Conservation (phyloP, 2,888 invertebrate species). For the Oscheius sp. region DNA sequence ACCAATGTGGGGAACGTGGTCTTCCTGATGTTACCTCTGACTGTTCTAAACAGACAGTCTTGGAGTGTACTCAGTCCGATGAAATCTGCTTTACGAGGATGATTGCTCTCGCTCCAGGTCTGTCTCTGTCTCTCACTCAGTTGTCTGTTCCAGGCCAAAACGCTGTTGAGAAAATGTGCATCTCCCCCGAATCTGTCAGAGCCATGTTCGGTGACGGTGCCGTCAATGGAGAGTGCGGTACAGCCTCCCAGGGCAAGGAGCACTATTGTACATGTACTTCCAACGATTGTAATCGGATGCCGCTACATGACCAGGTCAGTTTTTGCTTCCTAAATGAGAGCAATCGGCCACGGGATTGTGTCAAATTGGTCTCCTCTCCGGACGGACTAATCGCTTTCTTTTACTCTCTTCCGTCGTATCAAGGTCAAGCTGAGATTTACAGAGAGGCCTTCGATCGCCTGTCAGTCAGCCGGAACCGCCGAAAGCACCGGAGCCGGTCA, state of each 20-base stretch:
- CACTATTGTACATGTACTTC: slow-evolving; percentile 63
- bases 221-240: slow-evolving; percentile 54
- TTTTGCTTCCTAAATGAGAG: neutral
- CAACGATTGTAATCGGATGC: slow-evolving; percentile 58
- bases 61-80: slow-evolving; percentile 51
- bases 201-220: slow-evolving; percentile 61
- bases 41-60: slow-evolving; percentile 55
- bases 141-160: slow-evolving; percentile 38
- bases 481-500: neutral
- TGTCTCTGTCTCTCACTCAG: neutral
- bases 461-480: neutral
- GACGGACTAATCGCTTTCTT: slow-evolving; percentile 28
- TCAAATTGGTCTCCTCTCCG: slow-evolving; percentile 28
- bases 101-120: slow-evolving; percentile 52
- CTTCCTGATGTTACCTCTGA: slow-evolving; percentile 48
- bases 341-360: slow-evolving; percentile 10
- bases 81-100: slow-evolving; percentile 65
- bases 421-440: slow-evolving; percentile 27
- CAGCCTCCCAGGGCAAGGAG: slow-evolving; percentile 36
- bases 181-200: slow-evolving; percentile 56
- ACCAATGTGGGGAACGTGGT: slow-evolving; percentile 64
- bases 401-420: slow-evolving; percentile 5
- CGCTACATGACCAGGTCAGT: slow-evolving; percentile 53
- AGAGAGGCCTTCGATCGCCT: slow-evolving; percentile 29
- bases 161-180: slow-evolving; percentile 69